Evolutionary conservation across 2,113 vertebrate genomes (phyloP), one percentile per base, ranked within the genome.

Genomic region (Butorides virescens): DNA sequence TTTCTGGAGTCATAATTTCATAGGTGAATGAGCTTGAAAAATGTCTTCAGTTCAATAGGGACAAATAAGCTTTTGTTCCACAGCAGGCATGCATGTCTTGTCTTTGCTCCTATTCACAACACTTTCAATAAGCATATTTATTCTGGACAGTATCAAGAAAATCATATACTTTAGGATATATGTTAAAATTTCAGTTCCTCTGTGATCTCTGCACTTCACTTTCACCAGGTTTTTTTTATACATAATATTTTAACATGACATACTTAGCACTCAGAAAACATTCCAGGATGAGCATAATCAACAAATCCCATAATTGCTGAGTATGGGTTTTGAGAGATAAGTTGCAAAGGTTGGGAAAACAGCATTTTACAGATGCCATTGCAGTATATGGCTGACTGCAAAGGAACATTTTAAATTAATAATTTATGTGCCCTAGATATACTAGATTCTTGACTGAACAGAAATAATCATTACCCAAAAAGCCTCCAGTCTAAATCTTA

Each of bases 1-100:
- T 88, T 96, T 96, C 94, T 97, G 86, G 74, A 94, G 15, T 96
- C 71, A 94, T 93, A 92, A 92, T 97, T 93, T 97, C 94, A 95
- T 95, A 97, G 88, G 91, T 97, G 95, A 95, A 47, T 46, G 91
- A 73, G 37, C 77, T 91, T 95, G 94, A 95, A 93, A 94, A 96
- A 95, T 85, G 77, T 93, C 96, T 91, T 85, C 49, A 50, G 49
- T 89, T 86, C 0, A 4, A 82, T 50, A 56, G 58, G 77, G 66
- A 95, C 92, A 95, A 95, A 91, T 88, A 94, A 91, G 94, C 89
- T 94, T 97, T 93, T 97, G 92, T 97, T 94, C 77, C 86, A 78
- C 91, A 91, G 83, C 91, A 82, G 80, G 63, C 86, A 86, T 73
- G 72, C 47, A 0, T 95, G 75, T 76, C 88, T 80, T 83, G 10